Base-by-base conservation (phyloP, 2,797 vertebrate genomes). In the Poecilia wingei region DNA sequence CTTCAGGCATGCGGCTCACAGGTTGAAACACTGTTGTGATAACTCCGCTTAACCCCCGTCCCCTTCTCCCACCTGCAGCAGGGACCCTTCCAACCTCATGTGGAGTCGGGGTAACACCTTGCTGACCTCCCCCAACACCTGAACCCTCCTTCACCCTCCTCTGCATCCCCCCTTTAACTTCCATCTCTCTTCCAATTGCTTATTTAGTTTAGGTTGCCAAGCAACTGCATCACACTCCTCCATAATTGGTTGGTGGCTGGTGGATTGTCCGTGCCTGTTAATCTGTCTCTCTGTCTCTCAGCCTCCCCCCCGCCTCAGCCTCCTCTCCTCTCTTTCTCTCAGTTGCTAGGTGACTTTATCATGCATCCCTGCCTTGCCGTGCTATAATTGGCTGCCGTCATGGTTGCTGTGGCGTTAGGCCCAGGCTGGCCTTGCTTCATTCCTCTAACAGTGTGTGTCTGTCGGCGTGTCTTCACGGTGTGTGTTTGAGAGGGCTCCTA, bases 341-440 rank as follows among this genome's bases (percentile, higher is more conserved):
- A 61, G 96, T 98, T 97, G 96, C 97, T 97, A 97, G 95, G 97
- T 95, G 96, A 97, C 97, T 95, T 93, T 95, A 94, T 96, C 90
- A 91, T 75, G 93, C 89, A 92, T 85, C 88, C 88, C 59, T 87
- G 91, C 91, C 80, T 94, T 92, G 89, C 94, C 89, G 91, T 92
- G 95, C 92, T 94, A 92, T 97, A 96, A 97, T 96, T 97, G 96
- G 95, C 95, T 96, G 92, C 87, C 94, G 93, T 94, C 95, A 94
- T 82, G 94, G 95, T 93, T 96, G 95, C 96, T 93, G 95, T 81
- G 92, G 92, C 82, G 95, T 95, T 95, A 94, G 84, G 90, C 92
- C 94, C 93, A 91, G 96, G 93, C 95, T 89, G 89, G 89, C 91
- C 88, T 95, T 94, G 94, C 94, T 39, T 88, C 94, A 95, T 95